phyloP scores from a whole-genome alignment of 1,140 invertebrate species.

The Holotrichia oblita region DNA sequence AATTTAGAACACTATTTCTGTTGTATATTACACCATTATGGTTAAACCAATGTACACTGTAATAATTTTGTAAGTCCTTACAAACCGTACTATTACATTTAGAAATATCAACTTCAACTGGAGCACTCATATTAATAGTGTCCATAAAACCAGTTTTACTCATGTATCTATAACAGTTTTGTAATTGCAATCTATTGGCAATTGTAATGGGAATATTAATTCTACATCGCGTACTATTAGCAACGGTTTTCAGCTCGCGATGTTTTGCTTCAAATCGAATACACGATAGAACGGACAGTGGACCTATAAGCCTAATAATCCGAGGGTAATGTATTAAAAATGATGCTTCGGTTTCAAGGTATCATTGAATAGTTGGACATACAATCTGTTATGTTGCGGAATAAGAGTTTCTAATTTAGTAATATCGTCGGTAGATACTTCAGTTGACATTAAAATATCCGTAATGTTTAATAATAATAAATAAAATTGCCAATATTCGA shows the following conservation, averaged over 20 bases:
- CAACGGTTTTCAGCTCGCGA: background rate
- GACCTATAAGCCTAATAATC: background rate
- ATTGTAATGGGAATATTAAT: background rate
- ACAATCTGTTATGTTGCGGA: background rate
- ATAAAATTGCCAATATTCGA: background rate
- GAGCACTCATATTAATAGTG: background rate
- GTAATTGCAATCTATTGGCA: background rate
- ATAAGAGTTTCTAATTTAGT: background rate
- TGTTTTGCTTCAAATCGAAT: background rate
- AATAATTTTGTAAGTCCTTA: background rate
- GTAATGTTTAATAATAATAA: background rate
- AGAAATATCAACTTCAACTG: background rate
- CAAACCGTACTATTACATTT: background rate
- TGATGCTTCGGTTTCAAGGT: background rate
- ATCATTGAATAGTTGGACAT: background rate
- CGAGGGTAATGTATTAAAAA: background rate
- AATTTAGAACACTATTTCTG: background rate
- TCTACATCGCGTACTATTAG: background rate
- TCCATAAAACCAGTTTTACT: background rate
- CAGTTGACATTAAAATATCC: background rate
- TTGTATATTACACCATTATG: background rate
- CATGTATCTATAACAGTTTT: background rate
- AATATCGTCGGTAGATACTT: background rate
- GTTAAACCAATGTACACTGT: background rate
- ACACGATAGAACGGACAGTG: background rate